Evolutionary conservation across 2,888 invertebrate species (phyloP).

Genomic region (Harpalus rufipes): DNA sequence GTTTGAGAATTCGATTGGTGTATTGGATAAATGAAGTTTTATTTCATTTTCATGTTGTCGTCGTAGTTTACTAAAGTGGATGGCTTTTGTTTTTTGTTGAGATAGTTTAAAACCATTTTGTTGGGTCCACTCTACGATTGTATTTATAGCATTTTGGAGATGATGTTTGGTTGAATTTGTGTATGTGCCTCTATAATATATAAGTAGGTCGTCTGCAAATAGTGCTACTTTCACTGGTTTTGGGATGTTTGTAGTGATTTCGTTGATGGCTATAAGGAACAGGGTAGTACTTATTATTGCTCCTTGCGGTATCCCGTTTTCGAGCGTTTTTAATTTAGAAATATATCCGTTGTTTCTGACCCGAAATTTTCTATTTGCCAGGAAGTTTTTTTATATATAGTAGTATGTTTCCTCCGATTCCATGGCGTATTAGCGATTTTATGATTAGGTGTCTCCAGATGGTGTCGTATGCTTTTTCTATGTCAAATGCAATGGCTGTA

Average conservation of each 20-base stretch:
- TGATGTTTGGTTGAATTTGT: not conserved
- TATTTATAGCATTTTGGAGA: not conserved
- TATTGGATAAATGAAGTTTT: not conserved
- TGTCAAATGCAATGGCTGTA: not conserved
- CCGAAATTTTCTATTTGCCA: slow-evolving; percentile 38
- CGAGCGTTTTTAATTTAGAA: not conserved
- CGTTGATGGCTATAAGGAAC: not conserved
- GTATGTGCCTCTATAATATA: not conserved
- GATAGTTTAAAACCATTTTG: not conserved
- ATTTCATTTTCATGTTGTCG: not conserved
- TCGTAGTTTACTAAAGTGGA: not conserved
- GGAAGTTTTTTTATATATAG: slow-evolving; percentile 47
- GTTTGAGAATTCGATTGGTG: not conserved
- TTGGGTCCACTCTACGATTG: too few species aligned
- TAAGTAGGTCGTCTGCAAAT: not conserved
- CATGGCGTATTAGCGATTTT: slow-evolving; percentile 7
- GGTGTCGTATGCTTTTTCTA: slow-evolving; percentile 16
- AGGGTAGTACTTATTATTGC: slow-evolving; percentile 6
- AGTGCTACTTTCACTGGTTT: not conserved
- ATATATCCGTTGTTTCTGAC: slow-evolving; percentile 3
- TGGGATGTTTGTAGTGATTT: not conserved
- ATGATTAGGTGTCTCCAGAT: slow-evolving; percentile 50
- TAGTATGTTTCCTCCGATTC: not conserved
- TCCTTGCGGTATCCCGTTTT: slow-evolving; percentile 68
- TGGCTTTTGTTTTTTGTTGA: not conserved